phyloP scores from a whole-genome alignment of 2,113 vertebrate genomes.

The Tyrannus savana region DNA sequence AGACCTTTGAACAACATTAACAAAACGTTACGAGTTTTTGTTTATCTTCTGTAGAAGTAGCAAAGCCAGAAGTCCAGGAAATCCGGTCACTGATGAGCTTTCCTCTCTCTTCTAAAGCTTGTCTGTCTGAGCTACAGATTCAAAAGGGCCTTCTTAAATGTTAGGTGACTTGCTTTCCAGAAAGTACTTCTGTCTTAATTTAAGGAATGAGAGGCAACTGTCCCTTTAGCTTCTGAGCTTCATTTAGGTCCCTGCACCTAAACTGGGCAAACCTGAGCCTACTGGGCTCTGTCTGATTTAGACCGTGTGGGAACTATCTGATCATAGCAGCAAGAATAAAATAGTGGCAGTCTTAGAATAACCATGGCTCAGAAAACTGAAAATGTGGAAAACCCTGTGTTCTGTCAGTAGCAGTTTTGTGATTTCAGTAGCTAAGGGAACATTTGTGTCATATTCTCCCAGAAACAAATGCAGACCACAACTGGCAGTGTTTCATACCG shows the following conservation, averaged over 20 bases:
- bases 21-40: not conserved
- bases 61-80: conserved; percentile 3
- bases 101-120: not conserved
- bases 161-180: not conserved
- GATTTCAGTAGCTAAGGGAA: not conserved
- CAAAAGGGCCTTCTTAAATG: not conserved
- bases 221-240: not conserved
- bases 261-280: not conserved
- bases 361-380: not conserved
- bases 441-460: not conserved
- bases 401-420: not conserved
- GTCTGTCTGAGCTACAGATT: not conserved
- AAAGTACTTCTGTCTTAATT: not conserved
- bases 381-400: not conserved
- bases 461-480: not conserved
- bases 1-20: not conserved
- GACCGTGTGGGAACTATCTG: not conserved
- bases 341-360: not conserved
- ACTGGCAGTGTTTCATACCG: not conserved
- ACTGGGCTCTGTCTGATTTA: not conserved
- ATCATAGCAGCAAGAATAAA: not conserved
- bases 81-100: not conserved
- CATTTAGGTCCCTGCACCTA: not conserved
- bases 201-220: not conserved
- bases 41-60: not conserved